These are phyloP conservation scores for Drosophila greeni DNA, from an alignment of 2,888 invertebrate species.

Conservation along the genomic window DNA sequence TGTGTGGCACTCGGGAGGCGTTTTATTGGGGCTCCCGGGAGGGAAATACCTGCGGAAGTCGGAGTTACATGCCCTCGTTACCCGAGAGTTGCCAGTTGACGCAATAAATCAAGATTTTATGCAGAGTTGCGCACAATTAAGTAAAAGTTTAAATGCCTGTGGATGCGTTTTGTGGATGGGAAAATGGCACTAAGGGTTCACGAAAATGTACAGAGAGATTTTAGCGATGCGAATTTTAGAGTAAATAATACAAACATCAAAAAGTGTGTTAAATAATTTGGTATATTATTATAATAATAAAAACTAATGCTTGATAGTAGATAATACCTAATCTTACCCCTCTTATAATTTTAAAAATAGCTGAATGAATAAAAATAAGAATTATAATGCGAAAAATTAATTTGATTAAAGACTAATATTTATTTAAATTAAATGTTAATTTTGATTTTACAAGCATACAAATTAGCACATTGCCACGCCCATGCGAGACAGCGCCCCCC, in stretches of 20 bases:
- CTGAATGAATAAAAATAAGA: too few species aligned
- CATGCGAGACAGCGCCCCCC: conserved; percentile 3
- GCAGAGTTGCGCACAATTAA: conserved; percentile 76
- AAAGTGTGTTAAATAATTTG: too few species aligned
- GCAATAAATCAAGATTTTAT: conserved; percentile 77
- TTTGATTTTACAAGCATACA: not conserved
- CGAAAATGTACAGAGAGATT: too few species aligned
- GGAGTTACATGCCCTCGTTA: conserved; percentile 31
- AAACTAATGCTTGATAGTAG: too few species aligned
- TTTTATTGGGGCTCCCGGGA: conserved; percentile 5
- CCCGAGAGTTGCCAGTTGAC: conserved; percentile 50
- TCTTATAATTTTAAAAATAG: too few species aligned
- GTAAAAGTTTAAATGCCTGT: conserved; percentile 65
- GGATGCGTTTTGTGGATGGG: conserved; percentile 35
- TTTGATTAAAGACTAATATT: not conserved
- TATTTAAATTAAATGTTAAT: not conserved
- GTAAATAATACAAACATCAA: too few species aligned
- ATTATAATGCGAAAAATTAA: not conserved
- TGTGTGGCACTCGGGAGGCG: conserved; percentile 9
- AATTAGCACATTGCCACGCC: conserved; percentile 33
- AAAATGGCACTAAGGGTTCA: not conserved
- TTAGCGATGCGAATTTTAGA: too few species aligned
- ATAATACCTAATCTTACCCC: too few species aligned
- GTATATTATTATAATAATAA: too few species aligned
- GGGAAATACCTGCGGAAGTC: conserved; percentile 46